These are phyloP conservation scores for Rhynchophorus ferrugineus DNA, from an alignment of 1,140 invertebrate species.

Conservation along the genomic window DNA sequence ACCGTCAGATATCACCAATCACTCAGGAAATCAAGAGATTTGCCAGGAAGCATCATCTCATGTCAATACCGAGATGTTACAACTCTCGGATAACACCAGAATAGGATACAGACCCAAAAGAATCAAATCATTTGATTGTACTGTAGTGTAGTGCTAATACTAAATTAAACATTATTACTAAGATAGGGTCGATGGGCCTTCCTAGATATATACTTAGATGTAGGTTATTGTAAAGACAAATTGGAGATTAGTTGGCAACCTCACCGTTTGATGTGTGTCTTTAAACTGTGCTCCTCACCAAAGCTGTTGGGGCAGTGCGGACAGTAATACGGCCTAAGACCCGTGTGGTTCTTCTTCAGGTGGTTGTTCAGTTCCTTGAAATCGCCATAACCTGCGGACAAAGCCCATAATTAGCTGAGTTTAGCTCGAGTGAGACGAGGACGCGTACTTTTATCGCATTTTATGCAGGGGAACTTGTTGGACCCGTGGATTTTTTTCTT, in stretches of 20 bases:
- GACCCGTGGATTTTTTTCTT: slow-evolving; percentile 29
- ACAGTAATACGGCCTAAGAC: slow-evolving; percentile 55
- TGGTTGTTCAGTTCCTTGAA: slow-evolving; percentile 59
- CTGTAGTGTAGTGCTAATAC: too few relatives aligned
- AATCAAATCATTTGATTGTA: too few relatives aligned
- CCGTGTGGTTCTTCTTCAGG: slow-evolving; percentile 60
- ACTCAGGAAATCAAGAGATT: too few relatives aligned
- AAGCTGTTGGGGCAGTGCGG: slow-evolving; percentile 46
- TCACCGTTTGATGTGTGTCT: slow-evolving; percentile 37
- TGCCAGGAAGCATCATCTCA: too few relatives aligned
- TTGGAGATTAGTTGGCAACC: neutral
- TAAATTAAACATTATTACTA: too few relatives aligned
- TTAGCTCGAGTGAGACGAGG: neutral
- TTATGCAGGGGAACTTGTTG: slow-evolving; percentile 40
- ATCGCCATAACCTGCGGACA: slow-evolving; percentile 41
- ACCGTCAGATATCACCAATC: too few relatives aligned
- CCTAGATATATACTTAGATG: too few relatives aligned
- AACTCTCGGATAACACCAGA: too few relatives aligned
- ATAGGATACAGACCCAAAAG: too few relatives aligned
- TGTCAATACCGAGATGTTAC: too few relatives aligned
- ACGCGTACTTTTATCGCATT: slow-evolving; percentile 42
- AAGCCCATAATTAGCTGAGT: neutral
- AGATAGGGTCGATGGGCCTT: too few relatives aligned
- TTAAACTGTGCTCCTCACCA: slow-evolving; percentile 27
- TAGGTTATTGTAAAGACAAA: too few relatives aligned